Base-by-base conservation (phyloP, 2,888 invertebrate species). In the Drosophila tanythrix region DNA sequence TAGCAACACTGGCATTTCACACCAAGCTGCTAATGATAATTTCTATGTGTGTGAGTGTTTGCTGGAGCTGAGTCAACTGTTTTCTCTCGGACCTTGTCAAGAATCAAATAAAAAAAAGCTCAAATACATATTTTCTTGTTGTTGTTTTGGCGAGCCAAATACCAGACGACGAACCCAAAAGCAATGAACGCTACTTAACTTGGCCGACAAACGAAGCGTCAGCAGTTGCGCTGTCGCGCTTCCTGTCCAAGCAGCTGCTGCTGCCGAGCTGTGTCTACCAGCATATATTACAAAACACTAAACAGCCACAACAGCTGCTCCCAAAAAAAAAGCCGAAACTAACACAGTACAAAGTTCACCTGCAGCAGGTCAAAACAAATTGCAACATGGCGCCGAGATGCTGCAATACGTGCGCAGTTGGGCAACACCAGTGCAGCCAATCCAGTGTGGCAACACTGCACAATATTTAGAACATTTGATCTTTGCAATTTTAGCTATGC, bases 171-270 rank as follows among this genome's bases (percentile, higher is more conserved):
- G 57, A 78, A 74, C 74, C 50, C 60, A 61, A 43, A 48, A 52
- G 31, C 57, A 52, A 27, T 57, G 58, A 40, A 50, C 53, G 53
- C 53, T 50, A 43, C 58, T 48, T 38, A 75, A 62, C 53, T 58
- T 73, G 74, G 50, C 74, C 67, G 78, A 69, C 58, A 60, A 25
- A 65, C 61, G 40, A 50, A 65, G 40, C 70, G 83, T 70, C 89
- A 81, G 83, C 83, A 83, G 67, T 79, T 70, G 60, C 27, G 56
- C 50, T 50, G 69, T 50, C n/a, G 31, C 60, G 71, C 59, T 85
- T 85, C 85, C 85, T 85, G 85, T 74, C 61, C 64, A 71, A 68
- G 21, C 84, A 83, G 89, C 87, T 81, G 87, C 53, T 66, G 43
- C 46, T 53, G 21, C 21, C 21, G 25, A 21, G 53, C 50, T 50